These are phyloP conservation scores for Philereme vetulata DNA, from an alignment of 2,888 invertebrate genomes.

Conservation along the genomic window DNA sequence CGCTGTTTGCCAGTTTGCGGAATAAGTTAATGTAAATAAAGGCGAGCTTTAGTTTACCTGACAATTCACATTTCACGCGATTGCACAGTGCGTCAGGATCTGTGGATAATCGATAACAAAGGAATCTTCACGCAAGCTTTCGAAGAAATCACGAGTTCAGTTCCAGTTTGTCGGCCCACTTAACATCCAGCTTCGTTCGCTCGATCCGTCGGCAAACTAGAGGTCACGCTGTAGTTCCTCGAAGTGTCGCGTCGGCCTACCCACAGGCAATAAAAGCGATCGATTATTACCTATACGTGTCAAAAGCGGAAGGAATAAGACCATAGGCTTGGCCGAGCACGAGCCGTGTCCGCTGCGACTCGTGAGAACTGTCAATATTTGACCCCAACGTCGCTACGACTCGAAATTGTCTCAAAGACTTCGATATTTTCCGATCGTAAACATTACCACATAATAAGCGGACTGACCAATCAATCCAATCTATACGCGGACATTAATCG, in stretches of 20 bases:
- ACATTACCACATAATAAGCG: conserved; percentile 52
- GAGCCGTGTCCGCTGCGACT: conserved; percentile 68
- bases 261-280: conserved; percentile 80
- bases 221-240: conserved; percentile 70
- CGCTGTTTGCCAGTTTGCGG: conserved; percentile 69
- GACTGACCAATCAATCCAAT: conserved; percentile 21
- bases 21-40: conserved; percentile 70
- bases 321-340: conserved; percentile 58
- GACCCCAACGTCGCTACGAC: conserved; percentile 66
- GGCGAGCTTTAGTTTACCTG: conserved; percentile 61
- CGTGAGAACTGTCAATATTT: conserved; percentile 83
- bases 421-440: conserved; percentile 79
- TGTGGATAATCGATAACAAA: conserved; percentile 49
- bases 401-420: conserved; percentile 81
- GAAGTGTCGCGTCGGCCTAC: conserved; percentile 73
- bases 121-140: conserved; percentile 40
- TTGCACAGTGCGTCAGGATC: conserved; percentile 45
- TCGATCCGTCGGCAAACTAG: conserved; percentile 62
- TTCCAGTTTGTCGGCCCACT: conserved; percentile 66
- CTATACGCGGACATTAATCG: conserved; percentile 34
- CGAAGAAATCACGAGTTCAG: conserved; percentile 55
- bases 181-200: conserved; percentile 59
- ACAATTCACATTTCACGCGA: conserved; percentile 60
- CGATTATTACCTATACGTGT: conserved; percentile 83
- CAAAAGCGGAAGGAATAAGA: conserved; percentile 80